Percentiles rank a stretch among this genome's conserved stretches.
Evolutionary conservation across 1,140 invertebrate species (phyloP).

Genomic region (Drosophila insularis): DNA sequence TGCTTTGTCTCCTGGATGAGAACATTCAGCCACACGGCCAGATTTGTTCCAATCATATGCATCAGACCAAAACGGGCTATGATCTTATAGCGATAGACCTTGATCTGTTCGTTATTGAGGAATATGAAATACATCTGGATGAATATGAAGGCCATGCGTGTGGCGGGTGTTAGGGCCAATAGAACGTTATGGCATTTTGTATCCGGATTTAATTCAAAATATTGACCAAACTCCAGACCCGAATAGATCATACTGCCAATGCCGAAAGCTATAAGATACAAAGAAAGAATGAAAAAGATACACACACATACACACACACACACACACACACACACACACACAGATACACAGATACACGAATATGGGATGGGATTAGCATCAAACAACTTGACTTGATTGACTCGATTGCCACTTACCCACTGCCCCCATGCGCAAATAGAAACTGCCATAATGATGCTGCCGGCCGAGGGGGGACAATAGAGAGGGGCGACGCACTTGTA

Average conservation of each 20-base stretch:
- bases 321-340: too few species aligned
- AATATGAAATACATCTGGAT: slow-evolving; percentile 99
- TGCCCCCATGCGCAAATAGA: slow-evolving; percentile 96
- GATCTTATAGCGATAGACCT: slow-evolving; percentile 93
- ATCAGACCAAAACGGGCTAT: slow-evolving; percentile 95
- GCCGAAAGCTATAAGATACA: slow-evolving; percentile 88
- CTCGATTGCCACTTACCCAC: slow-evolving; percentile 86
- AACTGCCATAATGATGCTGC: slow-evolving; percentile 93
- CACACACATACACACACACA: too few species aligned
- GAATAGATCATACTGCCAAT: slow-evolving; percentile 98
- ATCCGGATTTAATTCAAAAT: slow-evolving; percentile 93
- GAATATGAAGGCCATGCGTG: slow-evolving; percentile 96
- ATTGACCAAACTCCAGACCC: slow-evolving; percentile 95
- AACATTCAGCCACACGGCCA: slow-evolving; percentile 96
- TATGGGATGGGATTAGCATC: not conserved
- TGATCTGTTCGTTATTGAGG: slow-evolving; percentile 96
- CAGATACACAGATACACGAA: too few species aligned
- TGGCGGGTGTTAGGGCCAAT: slow-evolving; percentile 92
- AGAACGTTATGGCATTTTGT: slow-evolving; percentile 94
- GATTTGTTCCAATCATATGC: slow-evolving; percentile 98
- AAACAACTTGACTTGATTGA: not conserved
- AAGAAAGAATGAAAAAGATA: too few species aligned
- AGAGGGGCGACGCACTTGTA: slow-evolving; percentile 82
- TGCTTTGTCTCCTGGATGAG: slow-evolving; percentile 96
- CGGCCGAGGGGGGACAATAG: slow-evolving; percentile 82